Evolutionary conservation across 2,888 invertebrate species (phyloP).

Genomic region (Lepidochitona cinerea): DNA sequence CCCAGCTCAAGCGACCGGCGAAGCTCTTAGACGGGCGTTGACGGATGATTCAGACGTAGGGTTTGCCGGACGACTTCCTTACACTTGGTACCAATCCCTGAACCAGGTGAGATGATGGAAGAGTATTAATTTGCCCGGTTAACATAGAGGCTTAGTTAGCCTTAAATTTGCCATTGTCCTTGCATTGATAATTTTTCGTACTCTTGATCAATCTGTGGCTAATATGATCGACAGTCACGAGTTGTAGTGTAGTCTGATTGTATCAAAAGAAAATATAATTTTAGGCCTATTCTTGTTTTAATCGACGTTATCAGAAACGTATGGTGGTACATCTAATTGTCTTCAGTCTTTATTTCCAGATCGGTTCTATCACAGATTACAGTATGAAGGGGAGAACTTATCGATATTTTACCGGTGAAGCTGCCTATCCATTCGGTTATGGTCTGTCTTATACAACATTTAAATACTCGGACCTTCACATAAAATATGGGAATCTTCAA

Average conservation of each 20-base stretch:
- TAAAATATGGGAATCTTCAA: not conserved
- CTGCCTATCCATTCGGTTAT: constrained; percentile 39
- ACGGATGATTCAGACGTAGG: constrained; percentile 31
- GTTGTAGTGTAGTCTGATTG: no score
- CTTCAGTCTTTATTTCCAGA: not conserved
- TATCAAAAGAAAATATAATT: no score
- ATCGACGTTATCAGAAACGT: no score
- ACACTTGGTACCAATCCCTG: constrained; percentile 50
- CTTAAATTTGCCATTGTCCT: no score
- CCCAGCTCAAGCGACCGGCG: constrained; percentile 64
- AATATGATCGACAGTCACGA: no score
- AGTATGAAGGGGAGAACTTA: constrained; percentile 41
- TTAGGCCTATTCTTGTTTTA: no score
- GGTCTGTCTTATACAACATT: constrained; percentile 24
- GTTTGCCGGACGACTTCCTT: constrained; percentile 62
- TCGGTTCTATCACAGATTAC: constrained; percentile 26
- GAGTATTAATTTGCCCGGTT: no score
- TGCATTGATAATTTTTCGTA: no score
- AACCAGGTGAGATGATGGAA: not conserved
- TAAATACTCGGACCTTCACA: not conserved
- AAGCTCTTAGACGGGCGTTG: constrained; percentile 51
- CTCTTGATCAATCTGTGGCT: no score
- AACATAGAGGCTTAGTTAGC: no score
- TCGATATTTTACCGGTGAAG: constrained; percentile 31
- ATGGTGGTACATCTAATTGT: no score